Evolutionary conservation across 2,113 vertebrate genomes (phyloP).

Genomic region (Chelonoidis abingdonii): DNA sequence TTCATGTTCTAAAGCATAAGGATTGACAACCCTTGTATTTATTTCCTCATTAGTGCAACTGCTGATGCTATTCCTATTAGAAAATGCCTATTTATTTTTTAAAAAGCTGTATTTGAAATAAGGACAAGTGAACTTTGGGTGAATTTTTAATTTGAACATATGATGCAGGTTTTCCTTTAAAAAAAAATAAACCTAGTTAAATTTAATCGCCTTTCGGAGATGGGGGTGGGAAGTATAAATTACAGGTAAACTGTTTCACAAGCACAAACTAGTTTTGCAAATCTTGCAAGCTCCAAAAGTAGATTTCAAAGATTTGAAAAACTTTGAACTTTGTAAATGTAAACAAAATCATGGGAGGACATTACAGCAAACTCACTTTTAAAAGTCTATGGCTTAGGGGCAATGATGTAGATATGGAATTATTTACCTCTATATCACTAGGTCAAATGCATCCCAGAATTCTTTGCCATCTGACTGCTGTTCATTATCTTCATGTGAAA

Average conservation of each 20-base stretch:
- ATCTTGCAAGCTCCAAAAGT: background rate
- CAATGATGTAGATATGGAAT: background rate
- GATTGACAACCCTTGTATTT: background rate
- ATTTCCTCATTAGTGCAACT: background rate
- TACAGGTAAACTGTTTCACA: background rate
- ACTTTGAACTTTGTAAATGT: background rate
- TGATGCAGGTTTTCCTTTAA: background rate
- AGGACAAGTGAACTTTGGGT: background rate
- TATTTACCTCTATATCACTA: fast-evolving
- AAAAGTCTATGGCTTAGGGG: background rate
- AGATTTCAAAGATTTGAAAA: background rate
- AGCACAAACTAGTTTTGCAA: background rate
- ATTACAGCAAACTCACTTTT: background rate
- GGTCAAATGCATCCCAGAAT: background rate
- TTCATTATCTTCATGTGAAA: background rate
- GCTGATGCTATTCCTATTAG: background rate
- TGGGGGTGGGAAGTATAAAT: background rate
- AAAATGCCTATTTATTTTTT: background rate
- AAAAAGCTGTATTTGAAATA: background rate
- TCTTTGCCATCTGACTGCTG: background rate
- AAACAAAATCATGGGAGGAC: background rate
- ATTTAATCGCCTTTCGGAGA: background rate
- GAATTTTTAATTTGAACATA: background rate
- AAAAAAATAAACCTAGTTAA: background rate
- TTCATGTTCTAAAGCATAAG: background rate